Base-by-base conservation (phyloP, 2,888 invertebrate genomes). In the Deroplatys truncata region DNA sequence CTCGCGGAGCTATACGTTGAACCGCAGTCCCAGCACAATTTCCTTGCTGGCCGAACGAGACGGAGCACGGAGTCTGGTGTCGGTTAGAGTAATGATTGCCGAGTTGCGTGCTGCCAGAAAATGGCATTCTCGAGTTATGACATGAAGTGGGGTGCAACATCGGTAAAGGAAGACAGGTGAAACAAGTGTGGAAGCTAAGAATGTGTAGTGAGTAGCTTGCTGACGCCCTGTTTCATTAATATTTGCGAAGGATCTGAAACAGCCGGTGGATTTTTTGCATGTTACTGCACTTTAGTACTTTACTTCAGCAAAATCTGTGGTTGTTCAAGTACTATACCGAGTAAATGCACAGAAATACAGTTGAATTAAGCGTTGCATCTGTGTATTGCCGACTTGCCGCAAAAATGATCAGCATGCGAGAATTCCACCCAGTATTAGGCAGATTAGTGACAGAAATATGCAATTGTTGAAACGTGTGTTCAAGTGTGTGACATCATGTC, bases 401-500 rank as follows among this genome's bases (percentile, higher is more conserved):
- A 15, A 72, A 16, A 72, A 72, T 72, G 56, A 72, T 72, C 16
- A 72, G 20, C 25, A 7, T 72, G 20, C 20, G 20, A 72, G 56
- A 20, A 20, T 72, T 72, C 25, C 56, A 72, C 7, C 56, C 56
- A 72, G 4, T 16, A 9, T 72, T 72, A 72, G 25, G 56, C 56
- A 25, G 56, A 72, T 20, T 7, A 72, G 56, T 72, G 56, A 72
- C 56, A 25, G 56, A 87, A 87, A 87, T 83, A 83, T 87, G 87
- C 87, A 83, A 35, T 35, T 87, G 7, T 83, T 82, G 13, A 31
- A 84, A 43, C 83, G 49, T 88, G 31, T 88, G 83, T 84, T 84
- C 28, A 88, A 88, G 88, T 88, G 86, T 85, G 89, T 90, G 89
- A 90, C 88, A 90, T 86, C 89, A 91, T 91, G 91, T 91, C 91